Evolutionary conservation across 1,140 invertebrate species (phyloP).

Genomic region (Scaptomyza pallida): DNA sequence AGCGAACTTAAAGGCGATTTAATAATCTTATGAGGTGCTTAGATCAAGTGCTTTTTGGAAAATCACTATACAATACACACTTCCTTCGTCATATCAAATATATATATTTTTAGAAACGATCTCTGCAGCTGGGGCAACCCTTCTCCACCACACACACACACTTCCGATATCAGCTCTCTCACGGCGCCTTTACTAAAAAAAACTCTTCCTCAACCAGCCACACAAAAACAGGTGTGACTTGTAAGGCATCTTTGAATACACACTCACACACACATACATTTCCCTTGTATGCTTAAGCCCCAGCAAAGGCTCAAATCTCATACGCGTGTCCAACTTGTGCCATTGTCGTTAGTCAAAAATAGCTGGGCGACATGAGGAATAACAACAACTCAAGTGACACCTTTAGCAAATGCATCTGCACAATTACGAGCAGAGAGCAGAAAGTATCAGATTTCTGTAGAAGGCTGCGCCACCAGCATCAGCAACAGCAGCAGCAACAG

Average conservation of each 20-base stretch:
- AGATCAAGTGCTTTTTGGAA: neutral
- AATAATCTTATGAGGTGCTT: neutral
- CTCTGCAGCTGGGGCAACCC: conserved; percentile 26
- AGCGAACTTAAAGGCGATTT: neutral
- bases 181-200: neutral
- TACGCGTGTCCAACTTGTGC: conserved; percentile 75
- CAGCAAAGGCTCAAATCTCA: conserved; percentile 50
- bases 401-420: conserved; percentile 78
- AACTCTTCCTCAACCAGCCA: conserved; percentile 12
- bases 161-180: conserved; percentile 7
- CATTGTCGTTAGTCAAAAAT: conserved; percentile 66
- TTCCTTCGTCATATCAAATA: neutral
- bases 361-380: conserved; percentile 41
- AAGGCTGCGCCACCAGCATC: conserved; percentile 43
- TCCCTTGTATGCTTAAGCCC: neutral
- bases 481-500: conserved; percentile 7
- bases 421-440: conserved; percentile 67
- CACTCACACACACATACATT: neutral
- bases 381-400: conserved; percentile 72
- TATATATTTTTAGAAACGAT: neutral
- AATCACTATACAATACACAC: neutral
- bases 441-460: conserved; percentile 76
- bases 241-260: neutral
- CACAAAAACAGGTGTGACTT: conserved; percentile 36
- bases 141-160: conserved; percentile 1